These are phyloP conservation scores for Sinhomidia bicolor DNA, from an alignment of 2,888 invertebrate genomes.

Conservation along the genomic window DNA sequence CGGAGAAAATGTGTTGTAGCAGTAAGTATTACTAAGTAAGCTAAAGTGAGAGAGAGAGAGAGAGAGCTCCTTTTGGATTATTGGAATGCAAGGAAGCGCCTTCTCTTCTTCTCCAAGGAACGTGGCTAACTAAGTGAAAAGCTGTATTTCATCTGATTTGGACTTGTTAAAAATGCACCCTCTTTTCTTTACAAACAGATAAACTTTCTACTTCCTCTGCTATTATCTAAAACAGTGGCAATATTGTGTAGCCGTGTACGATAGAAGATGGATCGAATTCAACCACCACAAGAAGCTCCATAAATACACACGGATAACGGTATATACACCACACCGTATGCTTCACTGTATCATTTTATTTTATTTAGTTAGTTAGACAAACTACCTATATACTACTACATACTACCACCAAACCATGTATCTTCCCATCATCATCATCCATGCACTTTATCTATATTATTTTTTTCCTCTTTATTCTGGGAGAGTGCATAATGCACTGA, in stretches of 20 bases:
- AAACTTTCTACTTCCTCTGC: slow-evolving; percentile 36
- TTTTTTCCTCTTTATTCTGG: slow-evolving; percentile 1
- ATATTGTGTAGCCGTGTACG: background rate
- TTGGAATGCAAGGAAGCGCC: slow-evolving; percentile 45
- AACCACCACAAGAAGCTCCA: too few relatives aligned
- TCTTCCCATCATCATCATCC: slow-evolving; percentile 14
- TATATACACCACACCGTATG: too few relatives aligned
- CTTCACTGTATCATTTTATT: too few relatives aligned
- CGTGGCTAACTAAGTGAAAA: slow-evolving; percentile 72
- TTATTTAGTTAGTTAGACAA: too few relatives aligned
- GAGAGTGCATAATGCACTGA: slow-evolving; percentile 26
- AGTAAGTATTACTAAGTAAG: too few relatives aligned
- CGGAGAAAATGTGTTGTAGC: too few relatives aligned
- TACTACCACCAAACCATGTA: background rate
- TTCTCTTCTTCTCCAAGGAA: slow-evolving; percentile 25
- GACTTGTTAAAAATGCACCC: slow-evolving; percentile 71
- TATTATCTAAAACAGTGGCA: slow-evolving; percentile 52
- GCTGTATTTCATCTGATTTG: slow-evolving; percentile 70
- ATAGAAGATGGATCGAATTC: too few relatives aligned
- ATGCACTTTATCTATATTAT: slow-evolving; percentile 34
- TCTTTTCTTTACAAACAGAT: slow-evolving; percentile 53
- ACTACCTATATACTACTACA: too few relatives aligned
- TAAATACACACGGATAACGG: too few relatives aligned
- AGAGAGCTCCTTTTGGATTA: slow-evolving; percentile 15
- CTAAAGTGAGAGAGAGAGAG: too few relatives aligned